These are phyloP conservation scores for Benthosema pterotum DNA, from an alignment of 2,797 vertebrate genomes.

Conservation along the genomic window DNA sequence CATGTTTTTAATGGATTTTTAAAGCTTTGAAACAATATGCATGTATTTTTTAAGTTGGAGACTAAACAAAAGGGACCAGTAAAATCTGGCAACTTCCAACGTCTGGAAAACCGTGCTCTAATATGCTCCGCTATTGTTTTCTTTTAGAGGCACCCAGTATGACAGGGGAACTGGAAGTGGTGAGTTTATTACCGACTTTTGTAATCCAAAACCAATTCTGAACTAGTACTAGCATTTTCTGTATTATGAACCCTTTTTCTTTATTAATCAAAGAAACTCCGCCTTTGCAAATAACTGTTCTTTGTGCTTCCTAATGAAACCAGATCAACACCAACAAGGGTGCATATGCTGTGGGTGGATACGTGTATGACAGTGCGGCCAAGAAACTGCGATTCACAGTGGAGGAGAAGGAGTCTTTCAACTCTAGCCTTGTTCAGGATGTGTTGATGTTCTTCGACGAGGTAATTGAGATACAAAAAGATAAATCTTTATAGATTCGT, in stretches of 20 bases:
- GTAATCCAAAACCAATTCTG: neutral
- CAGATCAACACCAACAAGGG: constrained; percentile 61
- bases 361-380: constrained; percentile 72
- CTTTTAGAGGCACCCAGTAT: constrained; percentile 74
- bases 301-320: constrained; percentile 24
- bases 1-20: too few relatives aligned
- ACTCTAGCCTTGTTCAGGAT: constrained; percentile 62
- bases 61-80: too few relatives aligned
- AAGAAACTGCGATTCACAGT: constrained; percentile 77
- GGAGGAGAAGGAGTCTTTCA: constrained; percentile 66
- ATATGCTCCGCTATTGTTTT: constrained; percentile 8
- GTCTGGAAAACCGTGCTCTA: too few relatives aligned
- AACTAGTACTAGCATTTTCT: too few relatives aligned
- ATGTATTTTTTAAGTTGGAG: neutral
- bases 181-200: constrained; percentile 48
- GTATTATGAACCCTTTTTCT: too few relatives aligned
- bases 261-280: constrained; percentile 4
- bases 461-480: too few relatives aligned
- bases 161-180: constrained; percentile 67
- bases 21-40: neutral
- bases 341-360: constrained; percentile 52
- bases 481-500: too few relatives aligned
- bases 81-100: too few relatives aligned
- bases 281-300: constrained; percentile 15
- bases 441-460: constrained; percentile 79